Conservation (phyloP, 2,888 invertebrate genomes). For the Abscondita cerata region DNA sequence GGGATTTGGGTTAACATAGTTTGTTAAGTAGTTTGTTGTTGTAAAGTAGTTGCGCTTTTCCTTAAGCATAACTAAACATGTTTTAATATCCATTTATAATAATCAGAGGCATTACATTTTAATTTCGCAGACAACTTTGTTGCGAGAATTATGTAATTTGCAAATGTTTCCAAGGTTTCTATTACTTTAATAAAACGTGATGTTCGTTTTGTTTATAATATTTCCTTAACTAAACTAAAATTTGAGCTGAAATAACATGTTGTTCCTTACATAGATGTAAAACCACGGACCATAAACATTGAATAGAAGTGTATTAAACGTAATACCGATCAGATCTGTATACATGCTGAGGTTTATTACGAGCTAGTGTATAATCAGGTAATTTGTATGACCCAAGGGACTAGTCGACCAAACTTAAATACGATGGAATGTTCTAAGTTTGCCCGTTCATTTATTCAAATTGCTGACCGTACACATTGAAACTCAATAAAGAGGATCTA, state of each 20-base stretch:
- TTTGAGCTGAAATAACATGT: constrained; percentile 22
- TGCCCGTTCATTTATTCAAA: constrained; percentile 51
- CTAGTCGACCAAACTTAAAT: constrained; percentile 48
- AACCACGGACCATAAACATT: constrained; percentile 30
- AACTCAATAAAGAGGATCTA: constrained; percentile 50
- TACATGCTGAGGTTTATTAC: constrained; percentile 38
- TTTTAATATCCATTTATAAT: too few species aligned
- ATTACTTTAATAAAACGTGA: neutral
- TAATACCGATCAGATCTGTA: constrained; percentile 38
- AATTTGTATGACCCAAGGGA: constrained; percentile 51
- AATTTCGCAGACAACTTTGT: too few species aligned
- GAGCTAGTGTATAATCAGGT: constrained; percentile 46
- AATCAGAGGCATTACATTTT: too few species aligned
- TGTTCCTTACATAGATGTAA: constrained; percentile 15
- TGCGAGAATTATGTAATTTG: too few species aligned
- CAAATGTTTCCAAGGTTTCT: neutral
- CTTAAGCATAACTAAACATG: neutral
- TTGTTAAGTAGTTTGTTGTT: neutral
- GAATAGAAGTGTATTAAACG: constrained; percentile 38
- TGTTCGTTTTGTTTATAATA: constrained; percentile 6
- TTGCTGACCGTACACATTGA: constrained; percentile 50
- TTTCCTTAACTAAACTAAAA: neutral
- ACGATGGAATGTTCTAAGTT: constrained; percentile 50
- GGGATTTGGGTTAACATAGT: neutral
- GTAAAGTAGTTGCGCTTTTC: neutral